phyloP scores from a whole-genome alignment of 2,888 invertebrate species.

The Synergus laeviventris region DNA sequence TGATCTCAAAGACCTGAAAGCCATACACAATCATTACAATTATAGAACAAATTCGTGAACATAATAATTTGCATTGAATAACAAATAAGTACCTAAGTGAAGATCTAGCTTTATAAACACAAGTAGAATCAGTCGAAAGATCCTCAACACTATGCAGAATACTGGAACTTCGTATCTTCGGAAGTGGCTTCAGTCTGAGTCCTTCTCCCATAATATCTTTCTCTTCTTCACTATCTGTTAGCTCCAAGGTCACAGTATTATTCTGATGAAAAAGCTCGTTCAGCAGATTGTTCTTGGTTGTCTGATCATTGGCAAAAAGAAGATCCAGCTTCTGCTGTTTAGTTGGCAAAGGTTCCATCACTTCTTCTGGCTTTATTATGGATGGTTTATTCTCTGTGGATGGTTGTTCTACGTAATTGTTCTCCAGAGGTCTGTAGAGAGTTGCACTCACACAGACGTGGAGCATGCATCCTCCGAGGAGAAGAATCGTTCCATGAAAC shows the following conservation, averaged over 20 bases:
- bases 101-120: conserved; percentile 82
- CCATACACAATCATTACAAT: no score
- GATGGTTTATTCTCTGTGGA: conserved; percentile 45
- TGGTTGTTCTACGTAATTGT: conserved; percentile 63
- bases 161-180: conserved; percentile 84
- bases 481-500: conserved; percentile 84
- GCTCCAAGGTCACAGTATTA: conserved; percentile 66
- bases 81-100: conserved; percentile 57
- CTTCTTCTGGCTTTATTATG: conserved; percentile 56
- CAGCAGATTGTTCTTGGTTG: conserved; percentile 71
- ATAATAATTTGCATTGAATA: background rate
- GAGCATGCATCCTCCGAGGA: conserved; percentile 85
- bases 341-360: conserved; percentile 59
- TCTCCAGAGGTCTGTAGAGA: conserved; percentile 80
- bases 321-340: conserved; percentile 74
- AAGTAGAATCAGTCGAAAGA: conserved; percentile 85
- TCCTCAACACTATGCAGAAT: conserved; percentile 86
- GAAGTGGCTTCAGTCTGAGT: conserved; percentile 78
- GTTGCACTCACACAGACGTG: conserved; percentile 86
- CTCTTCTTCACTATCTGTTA: conserved; percentile 78
- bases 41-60: no score
- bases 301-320: conserved; percentile 70
- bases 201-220: conserved; percentile 79
- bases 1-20: conserved; percentile 64
- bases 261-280: conserved; percentile 74